Evolutionary conservation across 2,797 vertebrate species (phyloP).

Genomic region (Thripadectes ignobilis): DNA sequence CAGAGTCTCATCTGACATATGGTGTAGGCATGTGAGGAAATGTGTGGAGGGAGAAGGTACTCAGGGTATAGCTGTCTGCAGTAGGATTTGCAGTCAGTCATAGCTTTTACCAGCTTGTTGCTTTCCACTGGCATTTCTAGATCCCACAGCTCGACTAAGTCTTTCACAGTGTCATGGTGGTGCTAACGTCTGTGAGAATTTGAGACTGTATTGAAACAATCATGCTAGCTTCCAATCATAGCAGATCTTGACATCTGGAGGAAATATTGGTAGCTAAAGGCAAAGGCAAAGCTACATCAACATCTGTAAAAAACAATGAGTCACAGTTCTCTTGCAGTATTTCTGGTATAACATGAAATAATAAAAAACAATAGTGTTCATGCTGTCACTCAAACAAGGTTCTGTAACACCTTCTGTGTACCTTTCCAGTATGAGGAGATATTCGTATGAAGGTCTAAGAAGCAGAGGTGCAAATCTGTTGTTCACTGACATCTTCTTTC

Average conservation of each 20-base stretch:
- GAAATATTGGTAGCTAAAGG: not conserved
- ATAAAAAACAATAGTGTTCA: not conserved
- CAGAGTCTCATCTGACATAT: not conserved
- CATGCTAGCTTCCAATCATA: not conserved
- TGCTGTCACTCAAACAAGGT: not conserved
- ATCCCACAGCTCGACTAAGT: not conserved
- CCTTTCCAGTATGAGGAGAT: not conserved
- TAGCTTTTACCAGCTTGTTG: not conserved
- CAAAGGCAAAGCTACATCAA: not conserved
- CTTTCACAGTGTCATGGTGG: not conserved
- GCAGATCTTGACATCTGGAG: not conserved
- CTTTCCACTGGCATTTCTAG: not conserved
- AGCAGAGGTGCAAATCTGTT: not conserved
- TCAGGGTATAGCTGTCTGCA: not conserved
- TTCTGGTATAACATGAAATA: not conserved
- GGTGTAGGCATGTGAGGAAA: not conserved
- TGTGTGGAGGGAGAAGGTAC: not conserved
- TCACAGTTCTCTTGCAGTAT: not conserved
- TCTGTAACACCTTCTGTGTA: not conserved
- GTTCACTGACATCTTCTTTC: not conserved
- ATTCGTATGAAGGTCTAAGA: not conserved
- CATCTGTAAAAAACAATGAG: not conserved
- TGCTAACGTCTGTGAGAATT: not conserved
- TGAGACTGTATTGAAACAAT: not conserved
- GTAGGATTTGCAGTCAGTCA: not conserved